Percentiles rank a stretch among this genome's conserved stretches.
Evolutionary conservation across 2,888 invertebrate species (phyloP).

Genomic region (Yponomeuta cagnagella): DNA sequence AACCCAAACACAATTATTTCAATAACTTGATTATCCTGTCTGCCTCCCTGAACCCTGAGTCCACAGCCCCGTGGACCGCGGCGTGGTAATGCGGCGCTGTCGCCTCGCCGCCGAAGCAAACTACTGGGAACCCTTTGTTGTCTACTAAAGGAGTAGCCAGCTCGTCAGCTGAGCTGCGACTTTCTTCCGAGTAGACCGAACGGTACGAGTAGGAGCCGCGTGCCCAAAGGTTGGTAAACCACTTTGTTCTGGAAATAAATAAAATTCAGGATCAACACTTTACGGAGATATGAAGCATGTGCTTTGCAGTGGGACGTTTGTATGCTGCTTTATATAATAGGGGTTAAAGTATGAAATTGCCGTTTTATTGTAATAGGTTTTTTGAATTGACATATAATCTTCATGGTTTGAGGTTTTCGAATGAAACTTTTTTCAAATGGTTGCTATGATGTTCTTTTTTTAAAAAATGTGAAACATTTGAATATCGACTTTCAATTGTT

Average conservation of each 20-base stretch:
- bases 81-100: constrained; percentile 73
- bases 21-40: constrained; percentile 27
- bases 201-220: constrained; percentile 75
- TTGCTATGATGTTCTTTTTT: no score
- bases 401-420: no score
- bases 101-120: constrained; percentile 75
- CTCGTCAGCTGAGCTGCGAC: constrained; percentile 48
- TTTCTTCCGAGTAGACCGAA: constrained; percentile 50
- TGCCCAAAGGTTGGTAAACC: constrained; percentile 71
- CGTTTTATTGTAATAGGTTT: no score
- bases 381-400: no score
- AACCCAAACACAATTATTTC: background rate
- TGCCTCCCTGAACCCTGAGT: constrained; percentile 78
- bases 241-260: constrained; percentile 56
- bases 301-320: no score
- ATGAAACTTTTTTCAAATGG: no score
- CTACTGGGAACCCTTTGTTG: constrained; percentile 37
- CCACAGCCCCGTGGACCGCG: constrained; percentile 79
- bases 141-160: constrained; percentile 48
- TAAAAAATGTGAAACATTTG: no score
- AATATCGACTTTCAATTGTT: no score
- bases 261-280: background rate
- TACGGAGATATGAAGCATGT: no score
- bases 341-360: no score
- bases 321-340: no score